phyloP scores from a whole-genome alignment of 92 coral and sea anemone species.

The Heteractis magnifica region DNA sequence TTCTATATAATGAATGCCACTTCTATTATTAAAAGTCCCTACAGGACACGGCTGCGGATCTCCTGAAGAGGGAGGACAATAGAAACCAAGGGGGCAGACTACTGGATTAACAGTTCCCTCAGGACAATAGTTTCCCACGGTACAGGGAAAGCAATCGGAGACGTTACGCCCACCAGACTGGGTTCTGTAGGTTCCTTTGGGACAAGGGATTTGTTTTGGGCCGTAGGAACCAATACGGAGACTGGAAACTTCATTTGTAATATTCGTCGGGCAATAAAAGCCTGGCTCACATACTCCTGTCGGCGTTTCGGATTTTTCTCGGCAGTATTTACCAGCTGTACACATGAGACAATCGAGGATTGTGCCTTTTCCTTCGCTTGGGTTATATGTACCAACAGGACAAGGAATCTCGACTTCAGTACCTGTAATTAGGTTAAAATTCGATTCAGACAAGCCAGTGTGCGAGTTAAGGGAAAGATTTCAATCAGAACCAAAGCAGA shows the following conservation, averaged over 20 bases:
- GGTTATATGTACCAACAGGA: slow-evolving; percentile 96
- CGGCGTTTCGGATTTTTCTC: slow-evolving; percentile 60
- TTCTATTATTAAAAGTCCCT: slow-evolving; percentile 74
- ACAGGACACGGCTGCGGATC: slow-evolving; percentile 98
- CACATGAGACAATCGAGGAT: slow-evolving; percentile 76
- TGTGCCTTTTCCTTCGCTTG: slow-evolving; percentile 48
- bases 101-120: slow-evolving; percentile 72
- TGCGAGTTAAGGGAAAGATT: no score
- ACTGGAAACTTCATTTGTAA: slow-evolving; percentile 90
- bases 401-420: slow-evolving; percentile 80
- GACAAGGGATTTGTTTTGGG: slow-evolving; percentile 87
- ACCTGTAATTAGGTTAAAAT: slow-evolving; percentile 30
- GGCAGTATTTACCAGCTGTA: slow-evolving; percentile 92
- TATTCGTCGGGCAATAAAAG: slow-evolving; percentile 94
- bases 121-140: slow-evolving; percentile 80
- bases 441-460: no score
- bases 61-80: slow-evolving; percentile 92
- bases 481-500: no score
- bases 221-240: slow-evolving; percentile 96
- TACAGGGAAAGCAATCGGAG: slow-evolving; percentile 75
- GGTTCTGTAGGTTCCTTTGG: slow-evolving; percentile 81
- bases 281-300: slow-evolving; percentile 79
- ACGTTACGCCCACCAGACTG: slow-evolving; percentile 68
- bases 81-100: slow-evolving; percentile 74
- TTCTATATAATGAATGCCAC: slow-evolving; percentile 72